A percentile compares a stretch with the other conserved stretches of the same genome.
These are phyloP conservation scores for Phrixothrix hirtus DNA, from an alignment of 2,888 invertebrate species.

Conservation along the genomic window DNA sequence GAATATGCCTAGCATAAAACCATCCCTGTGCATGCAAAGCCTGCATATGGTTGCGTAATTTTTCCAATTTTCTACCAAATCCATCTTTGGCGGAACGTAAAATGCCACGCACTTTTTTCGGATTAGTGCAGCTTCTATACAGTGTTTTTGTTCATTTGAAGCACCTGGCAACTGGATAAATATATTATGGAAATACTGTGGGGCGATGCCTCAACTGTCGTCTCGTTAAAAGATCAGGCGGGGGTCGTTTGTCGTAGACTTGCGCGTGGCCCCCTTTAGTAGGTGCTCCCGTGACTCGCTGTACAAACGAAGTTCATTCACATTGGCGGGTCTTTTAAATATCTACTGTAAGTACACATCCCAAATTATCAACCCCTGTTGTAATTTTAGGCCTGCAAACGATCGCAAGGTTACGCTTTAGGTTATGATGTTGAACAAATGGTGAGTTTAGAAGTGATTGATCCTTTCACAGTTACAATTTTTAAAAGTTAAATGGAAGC, in stretches of 20 bases:
- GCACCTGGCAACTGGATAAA: constrained; percentile 40
- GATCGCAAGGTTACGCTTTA: no score
- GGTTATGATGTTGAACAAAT: no score
- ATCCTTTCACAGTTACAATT: no score
- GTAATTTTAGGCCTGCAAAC: no score
- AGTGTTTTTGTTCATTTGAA: constrained; percentile 25
- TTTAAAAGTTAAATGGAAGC: no score
- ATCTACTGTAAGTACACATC: constrained; percentile 1
- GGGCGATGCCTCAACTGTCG: constrained; percentile 60
- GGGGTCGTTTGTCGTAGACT: constrained; percentile 53
- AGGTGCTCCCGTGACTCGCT: constrained; percentile 45
- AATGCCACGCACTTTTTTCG: constrained; percentile 1
- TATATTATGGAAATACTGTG: constrained; percentile 46
- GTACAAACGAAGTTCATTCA: constrained; percentile 33
- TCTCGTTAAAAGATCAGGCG: constrained; percentile 59
- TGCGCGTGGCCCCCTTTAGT: constrained; percentile 54
- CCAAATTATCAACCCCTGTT: no score
- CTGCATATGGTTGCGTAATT: constrained; percentile 69
- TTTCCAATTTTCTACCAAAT: constrained; percentile 56
- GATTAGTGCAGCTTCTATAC: constrained; percentile 11
- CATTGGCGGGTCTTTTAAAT: constrained; percentile 45
- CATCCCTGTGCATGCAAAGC: constrained; percentile 66
- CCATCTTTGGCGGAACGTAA: constrained; percentile 43
- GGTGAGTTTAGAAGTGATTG: no score
- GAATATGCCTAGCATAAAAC: constrained; percentile 67